Evolutionary conservation across 2,113 vertebrate genomes (phyloP).

Genomic region (Thymallus thymallus): DNA sequence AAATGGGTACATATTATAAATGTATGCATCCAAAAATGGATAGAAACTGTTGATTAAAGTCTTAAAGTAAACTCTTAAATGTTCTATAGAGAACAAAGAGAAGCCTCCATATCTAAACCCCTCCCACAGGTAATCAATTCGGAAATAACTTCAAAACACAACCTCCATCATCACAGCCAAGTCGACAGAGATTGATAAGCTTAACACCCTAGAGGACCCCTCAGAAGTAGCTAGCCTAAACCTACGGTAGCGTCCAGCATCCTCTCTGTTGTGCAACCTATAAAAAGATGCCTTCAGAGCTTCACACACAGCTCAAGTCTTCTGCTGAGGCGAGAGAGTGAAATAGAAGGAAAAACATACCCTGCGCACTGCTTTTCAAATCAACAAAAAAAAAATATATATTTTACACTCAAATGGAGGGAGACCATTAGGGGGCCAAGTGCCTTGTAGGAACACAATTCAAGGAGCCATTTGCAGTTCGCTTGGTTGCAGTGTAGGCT

Average conservation of each 20-base stretch:
- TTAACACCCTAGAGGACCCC: not conserved
- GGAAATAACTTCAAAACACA: slow-evolving; percentile 35
- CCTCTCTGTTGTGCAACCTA: not conserved
- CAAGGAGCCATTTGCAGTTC: too few species aligned
- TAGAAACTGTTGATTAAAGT: too few species aligned
- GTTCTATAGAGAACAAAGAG: not conserved
- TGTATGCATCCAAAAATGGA: too few species aligned
- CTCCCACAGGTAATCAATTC: slow-evolving; percentile 9
- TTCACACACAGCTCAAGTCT: not conserved
- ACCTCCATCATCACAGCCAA: slow-evolving; percentile 10
- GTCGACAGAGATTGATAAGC: not conserved
- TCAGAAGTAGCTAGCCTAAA: slow-evolving; percentile 9
- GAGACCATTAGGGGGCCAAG: not conserved
- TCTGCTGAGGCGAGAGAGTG: not conserved
- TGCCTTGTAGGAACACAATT: too few species aligned
- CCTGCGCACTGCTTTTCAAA: not conserved
- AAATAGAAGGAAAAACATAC: not conserved
- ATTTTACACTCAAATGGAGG: slow-evolving; percentile 38
- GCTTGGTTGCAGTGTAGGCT: too few species aligned
- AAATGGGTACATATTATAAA: too few species aligned
- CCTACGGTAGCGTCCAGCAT: too few species aligned
- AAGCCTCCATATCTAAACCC: not conserved
- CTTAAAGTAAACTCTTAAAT: not conserved
- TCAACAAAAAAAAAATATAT: slow-evolving; percentile 20
- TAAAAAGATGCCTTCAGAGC: not conserved